Percentiles rank a stretch among this genome's conserved stretches.
These are phyloP conservation scores for Thymelicus sylvestris DNA, from an alignment of 2,888 invertebrate species.

Conservation along the genomic window DNA sequence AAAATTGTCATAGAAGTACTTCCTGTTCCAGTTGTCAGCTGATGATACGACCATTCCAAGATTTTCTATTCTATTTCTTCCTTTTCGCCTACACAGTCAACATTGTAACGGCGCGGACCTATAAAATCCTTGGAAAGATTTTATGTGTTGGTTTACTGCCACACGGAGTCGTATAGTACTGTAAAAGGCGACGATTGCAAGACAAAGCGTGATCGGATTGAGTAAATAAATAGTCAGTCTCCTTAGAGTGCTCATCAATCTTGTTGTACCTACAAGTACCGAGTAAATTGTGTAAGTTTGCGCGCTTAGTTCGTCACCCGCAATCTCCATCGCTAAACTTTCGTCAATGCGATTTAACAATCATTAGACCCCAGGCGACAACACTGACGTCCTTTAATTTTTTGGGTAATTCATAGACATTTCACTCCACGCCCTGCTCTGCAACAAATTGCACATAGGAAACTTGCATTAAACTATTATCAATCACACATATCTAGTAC, in stretches of 20 bases:
- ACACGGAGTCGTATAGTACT: constrained; percentile 64
- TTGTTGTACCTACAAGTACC: constrained; percentile 65
- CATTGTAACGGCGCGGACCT: constrained; percentile 45
- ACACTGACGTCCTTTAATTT: constrained; percentile 69
- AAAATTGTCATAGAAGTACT: constrained; percentile 21
- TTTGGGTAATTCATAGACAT: constrained; percentile 69
- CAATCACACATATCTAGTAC: constrained; percentile 31
- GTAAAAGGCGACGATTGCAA: constrained; percentile 76
- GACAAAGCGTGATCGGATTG: constrained; percentile 80
- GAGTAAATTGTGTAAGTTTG: constrained; percentile 76
- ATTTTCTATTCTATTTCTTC: constrained; percentile 53
- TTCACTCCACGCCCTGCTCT: constrained; percentile 59
- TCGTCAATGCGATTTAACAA: constrained; percentile 75
- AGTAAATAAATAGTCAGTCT: constrained; percentile 80
- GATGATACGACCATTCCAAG: constrained; percentile 49
- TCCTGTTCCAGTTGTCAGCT: constrained; percentile 30
- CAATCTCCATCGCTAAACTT: constrained; percentile 76
- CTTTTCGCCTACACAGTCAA: constrained; percentile 46
- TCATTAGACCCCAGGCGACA: constrained; percentile 76
- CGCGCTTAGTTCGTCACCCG: constrained; percentile 71
- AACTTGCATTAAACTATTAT: constrained; percentile 23
- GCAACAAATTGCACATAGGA: constrained; percentile 20
- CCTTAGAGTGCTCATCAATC: constrained; percentile 77
- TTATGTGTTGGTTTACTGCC: constrained; percentile 69
- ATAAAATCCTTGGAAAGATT: constrained; percentile 58